phyloP scores from a whole-genome alignment of 2,113 vertebrate species.

The Ochotona curzoniae region DNA sequence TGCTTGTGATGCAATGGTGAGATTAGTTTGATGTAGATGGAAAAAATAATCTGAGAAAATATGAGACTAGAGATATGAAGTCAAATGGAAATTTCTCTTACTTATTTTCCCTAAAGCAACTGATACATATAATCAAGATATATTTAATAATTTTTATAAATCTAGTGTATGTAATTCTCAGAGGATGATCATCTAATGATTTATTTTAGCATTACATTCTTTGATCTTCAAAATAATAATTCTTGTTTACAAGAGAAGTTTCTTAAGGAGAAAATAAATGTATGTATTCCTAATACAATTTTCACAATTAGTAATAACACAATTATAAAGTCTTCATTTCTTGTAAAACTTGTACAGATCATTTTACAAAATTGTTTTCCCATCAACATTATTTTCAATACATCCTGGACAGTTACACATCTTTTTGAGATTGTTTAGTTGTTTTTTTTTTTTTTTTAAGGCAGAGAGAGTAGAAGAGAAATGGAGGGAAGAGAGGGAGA shows the following conservation, averaged over 20 bases:
- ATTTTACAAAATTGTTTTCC: background rate
- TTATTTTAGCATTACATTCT: background rate
- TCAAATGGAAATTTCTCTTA: constrained; percentile 59
- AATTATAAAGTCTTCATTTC: background rate
- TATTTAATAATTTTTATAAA: constrained; percentile 54
- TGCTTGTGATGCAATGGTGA: background rate
- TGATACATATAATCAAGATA: constrained; percentile 54
- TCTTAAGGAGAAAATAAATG: background rate
- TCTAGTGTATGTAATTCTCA: constrained; percentile 46
- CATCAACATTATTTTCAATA: background rate
- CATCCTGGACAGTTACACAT: background rate
- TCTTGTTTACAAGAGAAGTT: background rate
- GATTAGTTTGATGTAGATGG: background rate
- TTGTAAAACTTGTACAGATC: background rate
- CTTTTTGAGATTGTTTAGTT: background rate
- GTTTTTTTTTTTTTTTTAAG: no score
- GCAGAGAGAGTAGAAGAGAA: no score
- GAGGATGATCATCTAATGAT: background rate
- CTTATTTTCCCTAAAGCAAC: constrained; percentile 58
- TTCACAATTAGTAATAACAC: background rate
- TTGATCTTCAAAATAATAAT: constrained; percentile 35
- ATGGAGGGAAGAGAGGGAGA: no score
- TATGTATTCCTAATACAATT: background rate
- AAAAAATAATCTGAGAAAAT: background rate
- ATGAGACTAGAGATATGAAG: constrained; percentile 13